phyloP scores from a whole-genome alignment of 2,888 invertebrate species.

The Boloria selene region DNA sequence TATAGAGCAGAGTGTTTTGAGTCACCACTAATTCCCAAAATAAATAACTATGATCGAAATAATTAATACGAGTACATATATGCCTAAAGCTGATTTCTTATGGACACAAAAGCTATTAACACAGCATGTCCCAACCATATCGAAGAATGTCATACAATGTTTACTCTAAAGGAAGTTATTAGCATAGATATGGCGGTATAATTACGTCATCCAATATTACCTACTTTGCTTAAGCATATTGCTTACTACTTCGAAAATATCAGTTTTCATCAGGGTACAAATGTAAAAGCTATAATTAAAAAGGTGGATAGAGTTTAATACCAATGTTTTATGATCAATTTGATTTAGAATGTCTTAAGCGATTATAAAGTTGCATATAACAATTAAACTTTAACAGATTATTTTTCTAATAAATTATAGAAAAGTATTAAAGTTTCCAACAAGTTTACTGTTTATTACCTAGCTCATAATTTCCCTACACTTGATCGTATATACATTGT shows the following conservation, averaged over 20 bases:
- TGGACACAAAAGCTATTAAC: too few relatives aligned
- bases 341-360: conserved; percentile 2
- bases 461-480: too few relatives aligned
- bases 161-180: neutral
- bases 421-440: neutral
- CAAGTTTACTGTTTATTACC: too few relatives aligned
- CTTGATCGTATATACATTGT: too few relatives aligned
- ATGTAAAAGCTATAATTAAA: conserved; percentile 2
- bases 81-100: too few relatives aligned
- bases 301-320: neutral
- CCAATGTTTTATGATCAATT: neutral
- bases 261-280: conserved; percentile 1
- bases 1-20: too few relatives aligned
- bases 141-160: neutral
- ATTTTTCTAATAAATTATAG: neutral
- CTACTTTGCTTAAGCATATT: neutral
- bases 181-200: neutral
- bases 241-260: conserved; percentile 3
- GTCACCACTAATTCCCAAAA: too few relatives aligned
- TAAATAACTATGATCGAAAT: too few relatives aligned
- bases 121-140: neutral
- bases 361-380: neutral
- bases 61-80: too few relatives aligned
- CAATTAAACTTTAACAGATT: neutral
- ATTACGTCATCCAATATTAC: neutral